These are phyloP conservation scores for Holcopasites calliopsidis DNA, from an alignment of 1,140 invertebrate species.

Conservation along the genomic window DNA sequence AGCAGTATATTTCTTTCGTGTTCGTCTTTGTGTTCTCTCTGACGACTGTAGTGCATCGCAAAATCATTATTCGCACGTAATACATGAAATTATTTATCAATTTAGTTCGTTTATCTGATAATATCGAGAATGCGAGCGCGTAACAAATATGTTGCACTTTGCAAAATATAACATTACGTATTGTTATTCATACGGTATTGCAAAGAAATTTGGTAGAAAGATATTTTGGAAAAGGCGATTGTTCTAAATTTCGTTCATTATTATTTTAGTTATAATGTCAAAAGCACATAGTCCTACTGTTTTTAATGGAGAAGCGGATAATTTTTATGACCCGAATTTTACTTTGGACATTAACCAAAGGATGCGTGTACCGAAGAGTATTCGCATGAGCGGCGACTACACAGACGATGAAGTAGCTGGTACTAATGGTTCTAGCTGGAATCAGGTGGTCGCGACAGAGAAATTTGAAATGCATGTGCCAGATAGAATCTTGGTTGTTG, in stretches of 20 bases:
- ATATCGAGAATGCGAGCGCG: not conserved
- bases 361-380: conserved; percentile 90
- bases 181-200: not conserved
- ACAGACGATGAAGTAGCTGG: conserved; percentile 82
- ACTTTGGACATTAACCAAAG: conserved; percentile 87
- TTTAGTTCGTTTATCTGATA: not conserved
- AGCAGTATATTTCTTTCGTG: not conserved
- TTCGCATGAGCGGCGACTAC: conserved; percentile 85
- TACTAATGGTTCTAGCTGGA: conserved; percentile 84
- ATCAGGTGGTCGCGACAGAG: conserved; percentile 80
- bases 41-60: not conserved
- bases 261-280: conserved; percentile 78
- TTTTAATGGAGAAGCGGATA: conserved; percentile 83
- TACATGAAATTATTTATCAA: not conserved
- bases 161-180: not conserved
- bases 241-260: conserved; percentile 5
- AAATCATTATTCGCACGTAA: not conserved
- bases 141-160: not conserved
- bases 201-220: not conserved
- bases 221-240: not conserved
- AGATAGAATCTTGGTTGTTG: conserved; percentile 92
- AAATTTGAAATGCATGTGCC: conserved; percentile 94
- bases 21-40: conserved; percentile 13
- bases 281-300: conserved; percentile 82
- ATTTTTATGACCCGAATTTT: conserved; percentile 85